Evolutionary conservation across 2,797 vertebrate species (phyloP), one percentile per base, ranked within the genome.

Genomic region (Cossypha niveicapilla): DNA sequence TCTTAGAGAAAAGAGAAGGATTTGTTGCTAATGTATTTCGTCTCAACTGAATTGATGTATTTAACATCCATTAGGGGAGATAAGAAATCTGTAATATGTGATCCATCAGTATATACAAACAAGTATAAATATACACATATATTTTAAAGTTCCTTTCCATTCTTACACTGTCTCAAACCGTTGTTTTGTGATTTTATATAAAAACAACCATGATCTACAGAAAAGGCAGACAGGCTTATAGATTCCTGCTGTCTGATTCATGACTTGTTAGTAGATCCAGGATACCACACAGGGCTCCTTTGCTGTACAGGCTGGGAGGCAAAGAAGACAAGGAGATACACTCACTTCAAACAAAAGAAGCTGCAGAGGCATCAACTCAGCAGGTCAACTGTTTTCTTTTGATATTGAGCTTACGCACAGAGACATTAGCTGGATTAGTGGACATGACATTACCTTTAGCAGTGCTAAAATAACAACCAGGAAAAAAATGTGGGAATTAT

Each of bases 241-340:
- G 21, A 51, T 18, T 60, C 8, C 28, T 61, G 12, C 13, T 39
- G 7, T 34, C 7, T 62, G 67, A 50, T 32, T 66, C 11, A 17
- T 25, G 13, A 11, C 8, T 30, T 57, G 37, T 47, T 32, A 63
- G 37, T 23, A 82, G 21, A 71, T 62, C 10, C 41, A 65, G 28
- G 37, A 32, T 10, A 25, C 10, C 1, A 1, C 15, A 57, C 11
- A n/a, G 6, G 1, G 3, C 39, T 67, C 28, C 13, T 37, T 57
- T 0, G 0, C 32, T 25, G 8, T 14, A 23, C 6, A 8, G 7
- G 1, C 0, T 0, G 25, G 30, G 17, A 66, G 6, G 4, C 4
- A 70, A 48, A 74, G 15, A 85, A 62, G 28, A 21, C 15, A 37
- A 54, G 13, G 5, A 66, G 3, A 5, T 47, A 13, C 7, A 15